Percentiles rank a stretch among this genome's conserved stretches.
Conservation (phyloP, 2,797 vertebrate genomes). For the Spatula versicolor region DNA sequence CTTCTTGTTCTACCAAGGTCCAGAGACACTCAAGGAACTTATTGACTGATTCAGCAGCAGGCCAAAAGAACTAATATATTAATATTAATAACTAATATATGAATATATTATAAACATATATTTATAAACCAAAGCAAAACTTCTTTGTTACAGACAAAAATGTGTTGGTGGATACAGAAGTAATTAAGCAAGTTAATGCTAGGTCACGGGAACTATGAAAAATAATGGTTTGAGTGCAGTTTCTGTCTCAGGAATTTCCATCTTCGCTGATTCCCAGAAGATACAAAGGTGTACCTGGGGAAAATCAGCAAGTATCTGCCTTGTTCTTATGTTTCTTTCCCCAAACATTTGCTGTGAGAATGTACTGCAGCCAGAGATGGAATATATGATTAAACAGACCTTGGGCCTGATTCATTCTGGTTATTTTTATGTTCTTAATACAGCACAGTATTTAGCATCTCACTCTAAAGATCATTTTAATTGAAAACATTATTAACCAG, state of each 20-base stretch:
- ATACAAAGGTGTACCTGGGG: background rate
- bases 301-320: background rate
- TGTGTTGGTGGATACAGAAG: background rate
- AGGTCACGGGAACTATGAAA: background rate
- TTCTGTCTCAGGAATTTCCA: background rate
- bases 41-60: background rate
- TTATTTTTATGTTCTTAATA: background rate
- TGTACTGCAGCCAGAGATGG: background rate
- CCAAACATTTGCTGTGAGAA: background rate
- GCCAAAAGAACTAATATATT: background rate
- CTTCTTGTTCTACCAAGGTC: background rate
- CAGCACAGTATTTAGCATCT: background rate
- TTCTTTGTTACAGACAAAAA: background rate
- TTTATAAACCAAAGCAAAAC: background rate
- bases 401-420: background rate
- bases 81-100: too few relatives aligned
- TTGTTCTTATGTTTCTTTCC: background rate
- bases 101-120: background rate
- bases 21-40: background rate
- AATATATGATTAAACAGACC: background rate
- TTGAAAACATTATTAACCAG: conserved; percentile 42
- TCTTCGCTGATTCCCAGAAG: conserved; percentile 17
- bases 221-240: background rate
- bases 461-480: conserved; percentile 16
- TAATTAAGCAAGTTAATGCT: background rate